Conservation (phyloP, 2,888 invertebrate species). For the Clostera curtula region DNA sequence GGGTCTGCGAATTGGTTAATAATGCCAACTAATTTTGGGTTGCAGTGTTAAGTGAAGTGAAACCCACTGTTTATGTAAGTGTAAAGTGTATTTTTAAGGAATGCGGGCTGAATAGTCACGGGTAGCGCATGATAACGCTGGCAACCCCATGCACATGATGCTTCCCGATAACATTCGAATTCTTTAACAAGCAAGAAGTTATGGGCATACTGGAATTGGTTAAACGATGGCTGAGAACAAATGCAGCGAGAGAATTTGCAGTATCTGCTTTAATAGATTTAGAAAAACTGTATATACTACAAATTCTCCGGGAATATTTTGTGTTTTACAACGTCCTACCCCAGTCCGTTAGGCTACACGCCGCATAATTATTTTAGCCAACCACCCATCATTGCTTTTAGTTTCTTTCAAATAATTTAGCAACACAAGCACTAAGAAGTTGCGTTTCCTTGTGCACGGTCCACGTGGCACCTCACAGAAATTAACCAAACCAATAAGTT, state of each 20-base stretch:
- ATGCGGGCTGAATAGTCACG: conserved; percentile 65
- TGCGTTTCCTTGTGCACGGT: conserved; percentile 35
- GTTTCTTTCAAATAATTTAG: conserved; percentile 37
- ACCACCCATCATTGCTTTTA: conserved; percentile 61
- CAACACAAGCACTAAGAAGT: conserved; percentile 45
- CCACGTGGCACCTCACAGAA: conserved; percentile 32
- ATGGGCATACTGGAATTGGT: conserved; percentile 15
- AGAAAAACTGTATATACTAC: conserved; percentile 34
- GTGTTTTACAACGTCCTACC: conserved; percentile 27
- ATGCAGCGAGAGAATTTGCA: conserved; percentile 39
- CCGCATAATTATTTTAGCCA: conserved; percentile 54
- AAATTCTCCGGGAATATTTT: conserved; percentile 31
- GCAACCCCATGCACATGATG: conserved; percentile 60
- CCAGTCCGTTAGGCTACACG: conserved; percentile 48
- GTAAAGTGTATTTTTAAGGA: conserved; percentile 57
- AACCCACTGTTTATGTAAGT: conserved; percentile 65
- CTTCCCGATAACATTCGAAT: conserved; percentile 42
- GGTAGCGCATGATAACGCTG: conserved; percentile 68
- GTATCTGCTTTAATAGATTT: conserved; percentile 35
- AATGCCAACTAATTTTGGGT: conserved; percentile 70
- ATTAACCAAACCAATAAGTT: conserved; percentile 9
- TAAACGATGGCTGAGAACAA: conserved; percentile 19
- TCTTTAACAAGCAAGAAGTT: conserved; percentile 10
- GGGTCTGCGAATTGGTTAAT: conserved; percentile 42
- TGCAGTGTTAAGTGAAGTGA: conserved; percentile 72